phyloP scores from a whole-genome alignment of 2,797 vertebrate species.

The Sternotherus odoratus region DNA sequence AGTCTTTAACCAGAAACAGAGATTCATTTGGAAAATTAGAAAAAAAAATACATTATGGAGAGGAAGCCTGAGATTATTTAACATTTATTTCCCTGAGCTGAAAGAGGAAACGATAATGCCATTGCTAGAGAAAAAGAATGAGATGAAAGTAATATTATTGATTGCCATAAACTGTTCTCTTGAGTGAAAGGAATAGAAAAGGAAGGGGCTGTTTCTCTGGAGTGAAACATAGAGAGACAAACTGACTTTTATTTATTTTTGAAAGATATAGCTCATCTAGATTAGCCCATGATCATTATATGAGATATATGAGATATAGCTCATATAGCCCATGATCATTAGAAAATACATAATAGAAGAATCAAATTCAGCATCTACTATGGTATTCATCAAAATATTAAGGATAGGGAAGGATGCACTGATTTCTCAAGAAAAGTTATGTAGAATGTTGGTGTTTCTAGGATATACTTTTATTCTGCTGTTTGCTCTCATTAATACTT shows the following conservation, averaged over 20 bases:
- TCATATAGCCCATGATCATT: not conserved
- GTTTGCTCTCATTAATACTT: not conserved
- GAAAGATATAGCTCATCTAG: not conserved
- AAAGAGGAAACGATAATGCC: constrained; percentile 69
- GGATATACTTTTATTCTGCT: not conserved
- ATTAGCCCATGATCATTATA: not conserved
- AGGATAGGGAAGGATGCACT: not conserved
- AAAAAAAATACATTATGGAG: constrained; percentile 68
- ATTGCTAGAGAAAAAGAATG: not conserved
- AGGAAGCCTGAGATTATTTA: constrained; percentile 72
- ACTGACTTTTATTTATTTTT: not conserved
- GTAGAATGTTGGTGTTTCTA: not conserved
- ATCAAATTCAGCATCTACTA: rapidly evolving
- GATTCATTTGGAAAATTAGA: constrained; percentile 78
- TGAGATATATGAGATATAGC: too few relatives aligned
- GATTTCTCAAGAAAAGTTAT: not conserved
- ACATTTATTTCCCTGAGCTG: constrained; percentile 70
- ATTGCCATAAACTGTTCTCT: constrained; percentile 41
- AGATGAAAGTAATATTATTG: constrained; percentile 51
- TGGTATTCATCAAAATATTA: not conserved
- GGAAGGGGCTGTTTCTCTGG: not conserved
- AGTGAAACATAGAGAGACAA: not conserved
- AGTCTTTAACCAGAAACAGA: constrained; percentile 76
- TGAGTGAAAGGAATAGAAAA: constrained; percentile 11
- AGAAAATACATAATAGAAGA: not conserved